Base-by-base conservation (phyloP, 2,113 vertebrate species). In the Pseudonaja textilis region DNA sequence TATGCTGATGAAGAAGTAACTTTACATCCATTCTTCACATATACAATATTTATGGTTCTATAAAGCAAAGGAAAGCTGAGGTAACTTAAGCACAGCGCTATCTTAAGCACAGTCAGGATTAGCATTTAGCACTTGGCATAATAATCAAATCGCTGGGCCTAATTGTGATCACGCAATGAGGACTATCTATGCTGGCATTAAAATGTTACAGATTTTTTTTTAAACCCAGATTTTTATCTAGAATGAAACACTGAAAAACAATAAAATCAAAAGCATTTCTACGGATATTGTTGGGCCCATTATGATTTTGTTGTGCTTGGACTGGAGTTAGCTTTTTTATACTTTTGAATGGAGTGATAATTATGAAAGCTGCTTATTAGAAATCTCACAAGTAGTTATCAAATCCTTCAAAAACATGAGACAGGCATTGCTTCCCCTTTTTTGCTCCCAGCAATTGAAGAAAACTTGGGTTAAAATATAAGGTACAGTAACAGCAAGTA, bases 301-400 rank as follows among this genome's bases (percentile, higher is more conserved):
- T 29, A 64, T 97, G 96, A 96, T 96, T 96, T 96, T 89, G 23
- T 92, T 91, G 74, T 94, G 88, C 61, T 95, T 92, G 29, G 29
- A 69, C 12, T 88, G 4, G 61, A 57, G 57, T 94, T 95, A 91
- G 88, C 86, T 54, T 95, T 96, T 92, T 64, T 96, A 96, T 94
- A 69, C 92, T 61, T 96, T 87, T 95, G 91, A 94, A 94, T 94
- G 92, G 93, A 93, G 42, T 45, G 88, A 96, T 98, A 97, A 98
- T 97, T 98, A 97, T 97, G 92, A 61, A 96, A 96, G 96, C 96
- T 87, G 85, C 93, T 98, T 94, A 96, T 98, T 97, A 97, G 97
- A 98, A 98, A 98, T 96, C 92, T 95, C 95, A 98, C 97, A 95
- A 96, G 94, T 94, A 92, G 89, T 96, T 97, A 95, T 95, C 96